Base-by-base conservation (phyloP, 2,888 invertebrate genomes). In the Andrena trimmerana region DNA sequence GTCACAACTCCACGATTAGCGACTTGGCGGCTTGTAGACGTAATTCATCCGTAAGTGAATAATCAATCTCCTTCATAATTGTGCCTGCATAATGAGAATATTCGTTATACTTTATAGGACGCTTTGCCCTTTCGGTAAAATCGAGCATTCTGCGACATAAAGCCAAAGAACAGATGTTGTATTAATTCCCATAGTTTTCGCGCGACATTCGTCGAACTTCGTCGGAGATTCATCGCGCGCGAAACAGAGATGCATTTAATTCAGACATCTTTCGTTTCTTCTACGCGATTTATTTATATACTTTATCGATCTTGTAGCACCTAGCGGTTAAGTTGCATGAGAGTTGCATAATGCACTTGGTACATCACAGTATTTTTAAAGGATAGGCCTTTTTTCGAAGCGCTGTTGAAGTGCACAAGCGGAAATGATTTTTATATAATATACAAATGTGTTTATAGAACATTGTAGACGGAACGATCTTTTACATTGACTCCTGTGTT, bases 1-100 rank as follows among this genome's bases (percentile, higher is more conserved):
- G 98, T 76, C 98, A 98, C 92, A 97, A 97, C 94, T 97, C 97
- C 29, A 96, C 96, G 1, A 96, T 96, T 88, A 95, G 94, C 91
- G 96, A 96, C 86, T 93, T 96, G 68, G 91, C 94, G 50, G 95
- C 95, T 0, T 90, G 89, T 75, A 94, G 95, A 87, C 95, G 96
- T 88, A 95, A 95, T 82, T 96, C 95, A 89, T 96, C 96, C 31
- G 94, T 96, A 88, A 96, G 96, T 93, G 96, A 96, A 90, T 93
- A 89, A 92, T 83, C 76, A 33, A 79, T 85, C 83, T 65, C 78
- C 69, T 83, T 78, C 60, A 66, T 72, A 60, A 83, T 36, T 72
- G 71, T 62, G 66, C 68, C 72, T 74, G 59, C 59, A 48, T 76
- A 68, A 73, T 33, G 68, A 76, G 68, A 76, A 52, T 59, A 65